Base-by-base conservation (phyloP, 2,113 vertebrate species). In the Megaleporinus macrocephalus region DNA sequence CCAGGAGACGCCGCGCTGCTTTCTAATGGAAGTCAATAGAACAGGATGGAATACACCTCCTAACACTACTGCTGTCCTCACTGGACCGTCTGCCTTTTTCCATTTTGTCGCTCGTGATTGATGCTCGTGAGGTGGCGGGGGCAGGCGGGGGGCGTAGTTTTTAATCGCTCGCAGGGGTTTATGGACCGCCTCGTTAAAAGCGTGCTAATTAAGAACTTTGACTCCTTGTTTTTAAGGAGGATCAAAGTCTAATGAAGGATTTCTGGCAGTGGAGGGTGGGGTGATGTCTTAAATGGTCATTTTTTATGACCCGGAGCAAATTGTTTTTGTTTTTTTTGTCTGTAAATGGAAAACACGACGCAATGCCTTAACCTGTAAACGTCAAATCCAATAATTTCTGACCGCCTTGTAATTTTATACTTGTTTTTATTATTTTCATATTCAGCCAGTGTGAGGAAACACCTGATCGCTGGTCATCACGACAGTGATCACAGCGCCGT, bases 151-250 rank as follows among this genome's bases (percentile, higher is more conserved):
- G 4, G n/a, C 27, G 20, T 18, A 44, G 55, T 53, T 85, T 83
- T 86, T 73, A 80, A 55, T 27, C 22, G 16, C 36, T 53, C 51
- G 29, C 4, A 36, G 18, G 3, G 18, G 44, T 65, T 55, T 36
- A 27, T 22, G 3, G 27, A 53, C 14, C 29, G 36, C 69, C 15
- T 24, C 20, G 71, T 86, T 80, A 80, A 76, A 36, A 14, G 4
- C n/a, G 24, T 16, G 4, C 65, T 4, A 15, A 18, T 80, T 20
- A 30, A 13, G 68, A 30, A 41, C 62, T 18, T 55, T 27, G 57
- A 70, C 22, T 78, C 53, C 79, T 77, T 55, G 66, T 41, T 78
- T 78, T 80, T 29, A 49, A 62, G 68, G 78, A 62, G 53, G 26
- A 47, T 72, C 66, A 6, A 12, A 11, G 63, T 33, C 3, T 30